These are phyloP conservation scores for Urocynchramus pylzowi DNA, from an alignment of 2,113 vertebrate species.

Conservation along the genomic window DNA sequence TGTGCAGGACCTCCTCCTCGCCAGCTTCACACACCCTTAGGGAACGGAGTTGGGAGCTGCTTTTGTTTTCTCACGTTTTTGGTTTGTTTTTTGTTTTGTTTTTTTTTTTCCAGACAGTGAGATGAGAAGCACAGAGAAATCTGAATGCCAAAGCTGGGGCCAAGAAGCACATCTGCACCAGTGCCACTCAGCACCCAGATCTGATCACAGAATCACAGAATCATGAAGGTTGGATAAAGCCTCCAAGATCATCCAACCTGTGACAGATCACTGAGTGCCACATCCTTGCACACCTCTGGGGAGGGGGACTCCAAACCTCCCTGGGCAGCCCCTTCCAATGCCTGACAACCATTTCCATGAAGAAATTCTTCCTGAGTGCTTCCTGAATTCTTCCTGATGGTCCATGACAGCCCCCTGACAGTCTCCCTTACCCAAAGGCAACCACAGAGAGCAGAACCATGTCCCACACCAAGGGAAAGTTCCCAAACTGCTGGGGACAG, in stretches of 20 bases:
- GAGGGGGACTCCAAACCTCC: not conserved
- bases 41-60: not conserved
- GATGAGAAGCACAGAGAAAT: not conserved
- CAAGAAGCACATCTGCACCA: not conserved
- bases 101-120: not conserved
- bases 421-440: not conserved
- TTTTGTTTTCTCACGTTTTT: not conserved
- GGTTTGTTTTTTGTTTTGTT: no score
- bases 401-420: not conserved
- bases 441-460: rapidly evolving
- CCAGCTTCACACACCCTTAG: not conserved
- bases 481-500: not conserved
- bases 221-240: not conserved
- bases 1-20: not conserved
- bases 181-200: not conserved
- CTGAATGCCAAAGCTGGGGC: not conserved
- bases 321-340: not conserved
- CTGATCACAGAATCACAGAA: not conserved
- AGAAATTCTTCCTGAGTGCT: not conserved
- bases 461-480: not conserved
- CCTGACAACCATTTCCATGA: not conserved
- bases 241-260: not conserved
- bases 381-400: not conserved
- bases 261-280: not conserved
- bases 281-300: not conserved